These are phyloP conservation scores for Esperia sulphurella DNA, from an alignment of 2,888 invertebrate species.

Conservation along the genomic window DNA sequence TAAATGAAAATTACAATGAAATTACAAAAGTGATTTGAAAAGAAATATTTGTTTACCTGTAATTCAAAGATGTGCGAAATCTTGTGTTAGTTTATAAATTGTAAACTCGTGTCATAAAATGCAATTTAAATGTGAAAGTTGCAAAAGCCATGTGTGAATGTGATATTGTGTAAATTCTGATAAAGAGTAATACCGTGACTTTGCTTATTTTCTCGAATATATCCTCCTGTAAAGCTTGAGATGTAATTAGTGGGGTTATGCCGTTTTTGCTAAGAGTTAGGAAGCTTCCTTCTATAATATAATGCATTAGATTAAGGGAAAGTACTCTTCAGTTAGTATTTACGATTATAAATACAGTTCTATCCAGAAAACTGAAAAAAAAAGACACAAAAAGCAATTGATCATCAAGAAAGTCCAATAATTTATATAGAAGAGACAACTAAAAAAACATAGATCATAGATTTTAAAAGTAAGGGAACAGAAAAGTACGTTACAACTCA, in stretches of 20 bases:
- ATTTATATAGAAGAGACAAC: too few relatives aligned
- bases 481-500: too few relatives aligned
- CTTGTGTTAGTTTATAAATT: slow-evolving; percentile 26
- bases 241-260: slow-evolving; percentile 22
- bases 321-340: too few relatives aligned
- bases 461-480: too few relatives aligned
- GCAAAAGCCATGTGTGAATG: slow-evolving; percentile 46
- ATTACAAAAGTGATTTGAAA: not conserved
- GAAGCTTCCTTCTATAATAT: slow-evolving; percentile 33
- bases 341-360: too few relatives aligned
- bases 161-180: slow-evolving; percentile 22
- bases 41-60: not conserved
- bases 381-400: too few relatives aligned
- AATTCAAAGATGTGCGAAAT: slow-evolving; percentile 20
- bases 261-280: slow-evolving; percentile 12
- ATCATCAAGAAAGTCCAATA: too few relatives aligned
- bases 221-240: slow-evolving; percentile 29
- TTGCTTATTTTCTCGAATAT: not conserved
- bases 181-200: slow-evolving; percentile 6
- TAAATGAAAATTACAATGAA: not conserved
- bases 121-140: slow-evolving; percentile 27
- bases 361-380: too few relatives aligned
- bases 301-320: not conserved
- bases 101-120: slow-evolving; percentile 26
- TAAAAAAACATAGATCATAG: too few relatives aligned